These are phyloP conservation scores for Urocynchramus pylzowi DNA, from an alignment of 2,113 vertebrate genomes.

Conservation along the genomic window DNA sequence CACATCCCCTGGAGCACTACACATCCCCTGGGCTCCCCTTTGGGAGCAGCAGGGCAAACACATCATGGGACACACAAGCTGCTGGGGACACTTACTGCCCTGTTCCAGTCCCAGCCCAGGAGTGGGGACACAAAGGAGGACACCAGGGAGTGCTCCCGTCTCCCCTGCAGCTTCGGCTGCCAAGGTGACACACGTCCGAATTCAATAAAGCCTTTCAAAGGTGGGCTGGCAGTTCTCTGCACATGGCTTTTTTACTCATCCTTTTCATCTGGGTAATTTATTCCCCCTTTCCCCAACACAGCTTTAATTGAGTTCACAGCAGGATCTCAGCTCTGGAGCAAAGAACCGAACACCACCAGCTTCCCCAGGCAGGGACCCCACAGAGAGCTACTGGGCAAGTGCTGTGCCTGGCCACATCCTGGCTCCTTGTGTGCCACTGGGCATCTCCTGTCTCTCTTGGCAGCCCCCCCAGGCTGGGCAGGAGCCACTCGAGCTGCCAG, in stretches of 20 bases:
- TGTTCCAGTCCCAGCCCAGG: background rate
- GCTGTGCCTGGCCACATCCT: background rate
- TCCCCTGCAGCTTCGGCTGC: background rate
- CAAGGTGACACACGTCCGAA: background rate
- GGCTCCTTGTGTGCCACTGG: background rate
- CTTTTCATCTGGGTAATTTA: constrained; percentile 41
- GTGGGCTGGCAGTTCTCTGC: background rate
- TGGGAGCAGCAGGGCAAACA: background rate
- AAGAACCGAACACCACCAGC: background rate
- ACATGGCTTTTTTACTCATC: background rate
- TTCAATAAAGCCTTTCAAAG: constrained; percentile 15
- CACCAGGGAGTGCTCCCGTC: background rate
- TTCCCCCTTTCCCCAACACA: background rate
- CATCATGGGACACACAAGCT: background rate
- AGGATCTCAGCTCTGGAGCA: background rate
- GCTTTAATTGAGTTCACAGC: constrained; percentile 50
- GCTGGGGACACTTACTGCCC: background rate
- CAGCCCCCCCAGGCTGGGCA: background rate
- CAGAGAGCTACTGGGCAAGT: background rate
- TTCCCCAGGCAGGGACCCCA: background rate
- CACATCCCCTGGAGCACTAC: background rate
- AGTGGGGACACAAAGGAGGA: background rate
- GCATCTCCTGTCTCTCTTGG: background rate
- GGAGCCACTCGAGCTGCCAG: background rate
- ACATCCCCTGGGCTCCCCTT: background rate